Percentiles rank a stretch among this genome's conserved stretches.
Evolutionary conservation across 2,113 vertebrate genomes (phyloP).

Genomic region (Pandion haliaetus): DNA sequence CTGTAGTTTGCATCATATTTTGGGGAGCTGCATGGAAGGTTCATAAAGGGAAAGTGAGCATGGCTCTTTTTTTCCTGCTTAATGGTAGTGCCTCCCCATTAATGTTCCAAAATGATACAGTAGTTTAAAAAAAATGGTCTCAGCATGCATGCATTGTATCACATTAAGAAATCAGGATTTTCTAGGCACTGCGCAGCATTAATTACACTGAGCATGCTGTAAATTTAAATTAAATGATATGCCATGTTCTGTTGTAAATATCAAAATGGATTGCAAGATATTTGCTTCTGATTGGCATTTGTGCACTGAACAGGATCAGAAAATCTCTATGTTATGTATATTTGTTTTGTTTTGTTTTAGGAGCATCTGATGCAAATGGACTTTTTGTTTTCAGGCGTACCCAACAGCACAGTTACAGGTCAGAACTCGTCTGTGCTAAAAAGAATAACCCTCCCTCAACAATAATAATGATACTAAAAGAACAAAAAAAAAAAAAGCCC

Average conservation of each 20-base stretch:
- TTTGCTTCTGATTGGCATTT: conserved; percentile 46
- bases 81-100: conserved; percentile 7
- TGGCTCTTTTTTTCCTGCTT: background rate
- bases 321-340: background rate
- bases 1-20: conserved; percentile 43
- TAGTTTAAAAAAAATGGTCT: conserved; percentile 29
- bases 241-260: conserved; percentile 53
- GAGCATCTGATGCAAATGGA: background rate
- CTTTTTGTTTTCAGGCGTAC: background rate
- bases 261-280: conserved; percentile 46
- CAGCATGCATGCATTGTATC: conserved; percentile 62
- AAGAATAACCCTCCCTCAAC: background rate
- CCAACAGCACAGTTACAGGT: background rate
- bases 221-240: conserved; percentile 67
- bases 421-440: background rate
- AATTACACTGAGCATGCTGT: conserved; percentile 59
- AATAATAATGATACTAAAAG: background rate
- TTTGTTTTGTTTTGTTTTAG: background rate
- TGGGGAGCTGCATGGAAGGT: conserved; percentile 30
- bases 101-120: conserved; percentile 51
- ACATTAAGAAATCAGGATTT: conserved; percentile 64
- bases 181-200: conserved; percentile 65
- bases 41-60: background rate
- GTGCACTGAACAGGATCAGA: conserved; percentile 18
- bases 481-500: background rate